These are phyloP conservation scores for Chelonus insularis DNA, from an alignment of 1,140 invertebrate species.

Conservation along the genomic window DNA sequence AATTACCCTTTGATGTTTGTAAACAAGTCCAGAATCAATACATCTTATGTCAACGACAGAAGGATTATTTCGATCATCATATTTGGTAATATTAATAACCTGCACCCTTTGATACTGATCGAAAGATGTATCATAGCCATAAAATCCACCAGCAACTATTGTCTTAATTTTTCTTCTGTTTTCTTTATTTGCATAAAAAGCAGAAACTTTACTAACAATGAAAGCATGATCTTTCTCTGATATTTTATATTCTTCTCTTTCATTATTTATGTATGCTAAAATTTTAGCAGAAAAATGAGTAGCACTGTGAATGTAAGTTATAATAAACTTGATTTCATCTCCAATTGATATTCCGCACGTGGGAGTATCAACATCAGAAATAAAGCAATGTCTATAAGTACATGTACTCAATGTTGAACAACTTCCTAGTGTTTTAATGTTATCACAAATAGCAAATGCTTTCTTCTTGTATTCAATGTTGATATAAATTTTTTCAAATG, in stretches of 20 bases:
- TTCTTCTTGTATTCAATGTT: constrained; percentile 43
- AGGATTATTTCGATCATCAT: constrained; percentile 28
- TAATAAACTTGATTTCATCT: constrained; percentile 43
- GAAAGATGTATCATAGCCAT: constrained; percentile 35
- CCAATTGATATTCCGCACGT: constrained; percentile 38
- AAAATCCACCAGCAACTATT: constrained; percentile 41
- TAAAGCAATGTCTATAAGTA: constrained; percentile 44
- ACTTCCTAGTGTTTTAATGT: constrained; percentile 49
- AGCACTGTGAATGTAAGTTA: constrained; percentile 45
- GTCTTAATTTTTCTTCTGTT: constrained; percentile 38
- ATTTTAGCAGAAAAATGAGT: constrained; percentile 50
- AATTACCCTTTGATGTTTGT: constrained; percentile 37
- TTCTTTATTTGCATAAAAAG: constrained; percentile 35
- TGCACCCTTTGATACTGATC: constrained; percentile 47
- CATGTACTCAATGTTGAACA: constrained; percentile 44
- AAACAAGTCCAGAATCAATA: constrained; percentile 46
- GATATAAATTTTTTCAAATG: constrained; percentile 37
- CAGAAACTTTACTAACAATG: constrained; percentile 35
- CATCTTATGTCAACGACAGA: constrained; percentile 38
- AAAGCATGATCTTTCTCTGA: constrained; percentile 34
- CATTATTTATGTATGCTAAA: constrained; percentile 34
- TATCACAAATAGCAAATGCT: constrained; percentile 45
- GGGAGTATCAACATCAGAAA: constrained; percentile 44
- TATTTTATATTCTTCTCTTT: constrained; percentile 29
- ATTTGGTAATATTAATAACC: constrained; percentile 40